These are phyloP conservation scores for Euthynnus affinis DNA, from an alignment of 2,797 vertebrate genomes.

Conservation along the genomic window DNA sequence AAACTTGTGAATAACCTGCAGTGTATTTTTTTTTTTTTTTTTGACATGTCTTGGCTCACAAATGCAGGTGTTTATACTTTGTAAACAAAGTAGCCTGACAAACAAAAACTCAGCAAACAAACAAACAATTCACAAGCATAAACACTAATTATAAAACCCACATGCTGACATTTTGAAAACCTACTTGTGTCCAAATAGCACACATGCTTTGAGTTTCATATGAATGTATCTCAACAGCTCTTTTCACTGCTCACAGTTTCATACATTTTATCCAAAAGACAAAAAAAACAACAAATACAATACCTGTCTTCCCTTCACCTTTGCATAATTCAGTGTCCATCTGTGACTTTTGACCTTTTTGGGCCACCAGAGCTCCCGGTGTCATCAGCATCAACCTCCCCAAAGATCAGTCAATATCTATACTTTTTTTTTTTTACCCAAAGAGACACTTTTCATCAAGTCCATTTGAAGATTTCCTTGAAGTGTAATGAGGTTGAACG, in stretches of 20 bases:
- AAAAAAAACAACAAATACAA: background rate
- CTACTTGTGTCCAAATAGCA: background rate
- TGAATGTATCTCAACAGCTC: background rate
- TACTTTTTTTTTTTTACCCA: slow-evolving; percentile 7
- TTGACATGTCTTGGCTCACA: background rate
- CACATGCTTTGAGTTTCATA: background rate
- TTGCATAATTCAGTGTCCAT: background rate
- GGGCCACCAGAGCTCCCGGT: background rate
- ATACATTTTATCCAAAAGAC: background rate
- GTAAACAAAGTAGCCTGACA: background rate
- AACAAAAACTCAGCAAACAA: background rate
- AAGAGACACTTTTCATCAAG: slow-evolving; percentile 67
- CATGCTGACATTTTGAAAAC: background rate
- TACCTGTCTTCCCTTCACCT: background rate
- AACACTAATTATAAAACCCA: background rate
- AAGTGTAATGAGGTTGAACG: slow-evolving; percentile 78
- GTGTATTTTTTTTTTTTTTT: background rate
- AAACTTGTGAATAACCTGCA: background rate
- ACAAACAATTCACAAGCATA: background rate
- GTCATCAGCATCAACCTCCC: slow-evolving; percentile 6
- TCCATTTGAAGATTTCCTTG: slow-evolving; percentile 64
- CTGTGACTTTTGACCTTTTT: slow-evolving; percentile 7
- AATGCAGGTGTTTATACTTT: background rate
- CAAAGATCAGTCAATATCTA: slow-evolving; percentile 39
- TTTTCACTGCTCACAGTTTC: background rate